These are phyloP conservation scores for Apocrypta bakeri DNA, from an alignment of 1,140 invertebrate genomes.

Conservation along the genomic window DNA sequence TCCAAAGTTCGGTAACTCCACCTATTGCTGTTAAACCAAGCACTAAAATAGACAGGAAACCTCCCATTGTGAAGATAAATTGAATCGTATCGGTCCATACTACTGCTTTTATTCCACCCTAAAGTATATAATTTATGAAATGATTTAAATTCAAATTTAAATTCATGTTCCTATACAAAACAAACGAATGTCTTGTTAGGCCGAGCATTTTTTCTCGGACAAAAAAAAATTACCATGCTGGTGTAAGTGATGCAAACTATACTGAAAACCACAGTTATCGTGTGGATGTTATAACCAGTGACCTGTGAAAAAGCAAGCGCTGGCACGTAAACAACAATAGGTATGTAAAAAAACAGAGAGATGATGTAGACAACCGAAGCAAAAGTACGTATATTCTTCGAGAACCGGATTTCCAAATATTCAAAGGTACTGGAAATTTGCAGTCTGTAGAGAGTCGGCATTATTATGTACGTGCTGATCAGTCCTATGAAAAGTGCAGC, in stretches of 20 bases:
- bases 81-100: slow-evolving; percentile 85
- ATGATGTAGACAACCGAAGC: slow-evolving; percentile 81
- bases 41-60: slow-evolving; percentile 79
- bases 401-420: slow-evolving; percentile 83
- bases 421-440: slow-evolving; percentile 85
- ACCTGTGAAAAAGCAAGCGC: slow-evolving; percentile 79
- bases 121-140: slow-evolving; percentile 6
- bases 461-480: slow-evolving; percentile 78
- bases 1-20: slow-evolving; percentile 73
- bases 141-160: no score
- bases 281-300: slow-evolving; percentile 79
- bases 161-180: no score
- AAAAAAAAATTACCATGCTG: slow-evolving; percentile 77
- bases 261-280: slow-evolving; percentile 80
- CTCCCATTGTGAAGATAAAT: slow-evolving; percentile 79
- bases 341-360: slow-evolving; percentile 74
- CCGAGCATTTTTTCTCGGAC: no score
- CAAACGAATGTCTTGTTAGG: no score
- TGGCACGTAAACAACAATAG: slow-evolving; percentile 79
- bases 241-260: slow-evolving; percentile 87
- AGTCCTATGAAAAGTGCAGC: slow-evolving; percentile 79
- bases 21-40: slow-evolving; percentile 79
- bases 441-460: slow-evolving; percentile 86
- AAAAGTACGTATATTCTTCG: slow-evolving; percentile 76
- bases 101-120: slow-evolving; percentile 84